phyloP scores from a whole-genome alignment of 2,113 vertebrate species.

The Arvicanthis niloticus region DNA sequence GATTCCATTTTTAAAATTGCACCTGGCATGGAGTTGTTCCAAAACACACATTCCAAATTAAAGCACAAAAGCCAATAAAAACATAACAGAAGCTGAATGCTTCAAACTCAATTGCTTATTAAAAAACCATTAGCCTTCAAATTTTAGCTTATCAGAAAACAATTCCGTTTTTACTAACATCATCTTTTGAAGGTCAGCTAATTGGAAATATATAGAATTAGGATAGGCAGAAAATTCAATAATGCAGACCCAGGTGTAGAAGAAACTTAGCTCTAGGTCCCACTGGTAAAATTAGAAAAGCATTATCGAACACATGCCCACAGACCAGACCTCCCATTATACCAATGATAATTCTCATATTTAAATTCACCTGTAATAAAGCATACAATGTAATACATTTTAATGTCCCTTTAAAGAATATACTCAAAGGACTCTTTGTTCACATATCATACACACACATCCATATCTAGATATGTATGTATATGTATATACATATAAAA shows the following conservation, averaged over 20 bases:
- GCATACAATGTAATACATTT: neutral
- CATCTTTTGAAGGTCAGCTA: conserved; percentile 73
- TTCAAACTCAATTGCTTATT: conserved; percentile 78
- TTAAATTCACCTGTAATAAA: conserved; percentile 52
- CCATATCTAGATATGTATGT: neutral
- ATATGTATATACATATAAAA: neutral
- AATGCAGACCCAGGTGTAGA: conserved; percentile 46
- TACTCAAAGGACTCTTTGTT: neutral
- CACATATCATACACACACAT: neutral
- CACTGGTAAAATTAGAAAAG: conserved; percentile 50
- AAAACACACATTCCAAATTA: conserved; percentile 76
- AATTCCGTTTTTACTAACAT: conserved; percentile 64
- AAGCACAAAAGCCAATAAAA: conserved; percentile 75
- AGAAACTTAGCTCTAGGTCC: conserved; percentile 50
- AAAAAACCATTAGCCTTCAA: conserved; percentile 79
- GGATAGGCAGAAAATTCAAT: conserved; percentile 68
- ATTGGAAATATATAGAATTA: conserved; percentile 76
- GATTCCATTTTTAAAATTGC: conserved; percentile 78
- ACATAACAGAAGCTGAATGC: conserved; percentile 69
- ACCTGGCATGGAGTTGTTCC: conserved; percentile 69
- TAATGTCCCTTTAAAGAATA: conserved; percentile 29
- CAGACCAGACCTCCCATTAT: conserved; percentile 14
- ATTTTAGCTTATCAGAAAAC: conserved; percentile 79
- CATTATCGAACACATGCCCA: neutral
- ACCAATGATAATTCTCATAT: neutral